phyloP scores from a whole-genome alignment of 1,140 invertebrate species.

The Drosophila neocordata region DNA sequence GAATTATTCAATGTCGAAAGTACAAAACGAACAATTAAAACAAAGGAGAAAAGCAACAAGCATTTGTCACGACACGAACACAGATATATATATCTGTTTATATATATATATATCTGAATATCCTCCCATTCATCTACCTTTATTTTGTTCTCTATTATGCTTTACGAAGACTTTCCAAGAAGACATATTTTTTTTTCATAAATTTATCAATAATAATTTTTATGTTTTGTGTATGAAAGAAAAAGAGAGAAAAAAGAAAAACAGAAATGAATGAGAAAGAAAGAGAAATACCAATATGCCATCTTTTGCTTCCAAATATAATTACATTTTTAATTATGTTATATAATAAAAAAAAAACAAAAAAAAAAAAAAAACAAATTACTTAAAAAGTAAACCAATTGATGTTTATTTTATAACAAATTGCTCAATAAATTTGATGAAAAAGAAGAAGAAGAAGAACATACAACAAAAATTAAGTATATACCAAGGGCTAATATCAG shows the following conservation, averaged over 20 bases:
- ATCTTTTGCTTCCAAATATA: constrained; percentile 79
- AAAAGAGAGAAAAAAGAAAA: constrained; percentile 24
- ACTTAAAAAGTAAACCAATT: constrained; percentile 68
- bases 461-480: constrained; percentile 3
- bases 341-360: constrained; percentile 21
- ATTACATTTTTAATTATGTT: constrained; percentile 73
- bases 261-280: constrained; percentile 9
- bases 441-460: neutral
- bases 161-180: constrained; percentile 60
- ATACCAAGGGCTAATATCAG: constrained; percentile 10
- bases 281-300: constrained; percentile 65
- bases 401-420: constrained; percentile 66
- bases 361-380: constrained; percentile 50
- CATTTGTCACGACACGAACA: constrained; percentile 50
- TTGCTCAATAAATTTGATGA: constrained; percentile 42
- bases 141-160: constrained; percentile 35
- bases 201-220: constrained; percentile 51
- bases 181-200: constrained; percentile 60
- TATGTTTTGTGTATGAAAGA: constrained; percentile 39
- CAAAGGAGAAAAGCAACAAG: constrained; percentile 40
- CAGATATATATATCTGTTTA: neutral
- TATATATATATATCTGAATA: neutral
- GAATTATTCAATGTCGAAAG: constrained; percentile 67
- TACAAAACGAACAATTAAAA: constrained; percentile 52
- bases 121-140: constrained; percentile 23